Evolutionary conservation across 2,888 invertebrate species (phyloP).

Genomic region (Ophion slaviceki): DNA sequence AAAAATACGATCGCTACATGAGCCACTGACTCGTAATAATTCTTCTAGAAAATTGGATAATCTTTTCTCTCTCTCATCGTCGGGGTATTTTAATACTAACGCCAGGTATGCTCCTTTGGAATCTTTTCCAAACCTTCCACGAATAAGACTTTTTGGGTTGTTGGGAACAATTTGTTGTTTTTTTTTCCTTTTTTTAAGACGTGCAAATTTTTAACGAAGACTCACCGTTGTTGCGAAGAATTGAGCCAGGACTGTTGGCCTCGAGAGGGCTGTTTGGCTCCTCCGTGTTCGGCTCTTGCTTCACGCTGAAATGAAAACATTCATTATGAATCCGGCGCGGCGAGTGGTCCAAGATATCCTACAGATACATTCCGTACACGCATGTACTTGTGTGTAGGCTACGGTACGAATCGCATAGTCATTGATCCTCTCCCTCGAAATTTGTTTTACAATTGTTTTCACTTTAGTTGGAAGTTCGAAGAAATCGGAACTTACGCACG

Average conservation of each 20-base stretch:
- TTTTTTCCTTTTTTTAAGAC: background rate
- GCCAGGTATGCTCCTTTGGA: background rate
- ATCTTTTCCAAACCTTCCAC: background rate
- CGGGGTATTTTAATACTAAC: no score
- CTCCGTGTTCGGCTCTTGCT: slow-evolving; percentile 81
- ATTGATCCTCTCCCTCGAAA: background rate
- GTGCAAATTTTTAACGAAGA: slow-evolving; percentile 57
- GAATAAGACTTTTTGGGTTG: background rate
- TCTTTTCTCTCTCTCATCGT: background rate
- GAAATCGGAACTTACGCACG: no score
- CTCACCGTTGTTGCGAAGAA: slow-evolving; percentile 82
- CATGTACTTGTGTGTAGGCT: background rate
- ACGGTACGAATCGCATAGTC: background rate
- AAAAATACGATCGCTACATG: no score
- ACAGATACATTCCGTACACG: background rate
- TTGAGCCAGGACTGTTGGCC: slow-evolving; percentile 82
- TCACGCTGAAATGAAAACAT: slow-evolving; percentile 79
- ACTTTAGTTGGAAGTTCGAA: no score
- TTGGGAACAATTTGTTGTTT: background rate
- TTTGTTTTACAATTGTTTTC: no score
- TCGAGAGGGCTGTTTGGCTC: slow-evolving; percentile 82
- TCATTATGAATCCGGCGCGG: slow-evolving; percentile 74
- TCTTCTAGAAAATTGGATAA: no score
- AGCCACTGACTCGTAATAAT: no score
- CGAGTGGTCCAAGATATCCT: slow-evolving; percentile 18